These are phyloP conservation scores for Stegastes partitus DNA, from an alignment of 2,113 vertebrate genomes.

Conservation along the genomic window DNA sequence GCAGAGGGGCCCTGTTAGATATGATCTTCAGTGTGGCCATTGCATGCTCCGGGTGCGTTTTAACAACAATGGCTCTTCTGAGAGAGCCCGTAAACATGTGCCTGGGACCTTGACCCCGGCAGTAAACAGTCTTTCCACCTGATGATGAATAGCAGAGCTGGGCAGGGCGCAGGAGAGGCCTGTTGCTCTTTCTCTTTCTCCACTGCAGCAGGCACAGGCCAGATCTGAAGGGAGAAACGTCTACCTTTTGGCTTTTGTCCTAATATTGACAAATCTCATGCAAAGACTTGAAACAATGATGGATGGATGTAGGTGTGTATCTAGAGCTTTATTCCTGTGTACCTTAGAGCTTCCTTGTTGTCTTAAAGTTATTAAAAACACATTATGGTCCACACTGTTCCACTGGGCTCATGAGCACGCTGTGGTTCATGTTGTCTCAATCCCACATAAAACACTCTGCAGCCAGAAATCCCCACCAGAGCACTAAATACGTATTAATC, in stretches of 20 bases:
- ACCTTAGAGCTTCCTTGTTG: neutral
- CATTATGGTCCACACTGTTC: too few relatives aligned
- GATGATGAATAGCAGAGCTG: conserved; percentile 82
- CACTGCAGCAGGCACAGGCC: neutral
- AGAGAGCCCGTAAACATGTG: conserved; percentile 82
- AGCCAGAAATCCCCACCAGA: too few relatives aligned
- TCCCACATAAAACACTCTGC: too few relatives aligned
- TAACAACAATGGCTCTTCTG: conserved; percentile 83
- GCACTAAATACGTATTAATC: too few relatives aligned
- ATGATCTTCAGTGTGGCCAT: conserved; percentile 68
- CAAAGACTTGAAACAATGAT: neutral
- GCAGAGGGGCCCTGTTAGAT: conserved; percentile 63
- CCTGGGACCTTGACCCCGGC: conserved; percentile 84
- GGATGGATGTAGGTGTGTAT: too few relatives aligned
- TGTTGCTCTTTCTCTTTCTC: conserved; percentile 7
- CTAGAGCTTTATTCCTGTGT: too few relatives aligned
- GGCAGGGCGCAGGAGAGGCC: conserved; percentile 17
- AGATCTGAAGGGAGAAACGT: conserved; percentile 6
- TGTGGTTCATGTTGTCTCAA: too few relatives aligned
- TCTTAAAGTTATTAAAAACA: neutral
- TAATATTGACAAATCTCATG: neutral
- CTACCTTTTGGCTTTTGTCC: neutral
- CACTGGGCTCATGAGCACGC: too few relatives aligned
- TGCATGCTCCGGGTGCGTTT: conserved; percentile 63
- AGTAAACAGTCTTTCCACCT: conserved; percentile 84